A percentile compares a stretch with the other conserved stretches of the same genome.
phyloP scores from a whole-genome alignment of 2,888 invertebrate genomes.

The Hirudinaria manillensis region DNA sequence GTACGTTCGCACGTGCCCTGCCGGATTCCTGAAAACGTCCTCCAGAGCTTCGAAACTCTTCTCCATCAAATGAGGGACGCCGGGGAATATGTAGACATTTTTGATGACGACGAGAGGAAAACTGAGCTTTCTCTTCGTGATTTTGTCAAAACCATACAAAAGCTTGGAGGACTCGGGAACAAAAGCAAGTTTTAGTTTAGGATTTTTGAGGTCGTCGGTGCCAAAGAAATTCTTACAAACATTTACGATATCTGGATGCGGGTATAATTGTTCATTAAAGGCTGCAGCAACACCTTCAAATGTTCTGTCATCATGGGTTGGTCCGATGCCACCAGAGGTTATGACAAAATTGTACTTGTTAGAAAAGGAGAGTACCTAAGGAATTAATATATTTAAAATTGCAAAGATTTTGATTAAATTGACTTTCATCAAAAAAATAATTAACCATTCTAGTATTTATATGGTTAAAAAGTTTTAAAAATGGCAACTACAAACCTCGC shows the following conservation, averaged over 20 bases:
- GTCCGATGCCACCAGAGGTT: conserved; percentile 72
- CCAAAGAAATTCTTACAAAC: conserved; percentile 52
- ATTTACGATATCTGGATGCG: conserved; percentile 53
- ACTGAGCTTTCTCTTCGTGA: conserved; percentile 55
- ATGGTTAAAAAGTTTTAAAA: background rate
- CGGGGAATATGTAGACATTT: conserved; percentile 69
- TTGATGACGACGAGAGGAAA: conserved; percentile 56
- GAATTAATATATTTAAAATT: background rate
- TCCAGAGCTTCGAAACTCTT: conserved; percentile 54
- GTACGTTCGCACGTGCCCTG: conserved; percentile 45
- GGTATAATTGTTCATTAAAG: conserved; percentile 52
- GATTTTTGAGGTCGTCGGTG: conserved; percentile 47
- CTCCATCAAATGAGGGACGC: conserved; percentile 62
- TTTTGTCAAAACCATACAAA: conserved; percentile 57
- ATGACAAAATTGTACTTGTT: conserved; percentile 63
- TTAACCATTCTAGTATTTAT: too few relatives aligned
- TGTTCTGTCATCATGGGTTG: conserved; percentile 73
- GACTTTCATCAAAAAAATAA: too few relatives aligned
- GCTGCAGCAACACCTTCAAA: conserved; percentile 62
- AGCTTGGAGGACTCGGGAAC: conserved; percentile 56
- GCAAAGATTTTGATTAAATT: background rate
- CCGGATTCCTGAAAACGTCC: conserved; percentile 49
- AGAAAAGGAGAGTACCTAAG: conserved; percentile 60
- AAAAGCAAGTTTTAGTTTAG: conserved; percentile 53
- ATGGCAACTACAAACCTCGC: conserved; percentile 54